Evolutionary conservation across 2,797 vertebrate genomes (phyloP).

Genomic region (Periophthalmus magnuspinnatus): DNA sequence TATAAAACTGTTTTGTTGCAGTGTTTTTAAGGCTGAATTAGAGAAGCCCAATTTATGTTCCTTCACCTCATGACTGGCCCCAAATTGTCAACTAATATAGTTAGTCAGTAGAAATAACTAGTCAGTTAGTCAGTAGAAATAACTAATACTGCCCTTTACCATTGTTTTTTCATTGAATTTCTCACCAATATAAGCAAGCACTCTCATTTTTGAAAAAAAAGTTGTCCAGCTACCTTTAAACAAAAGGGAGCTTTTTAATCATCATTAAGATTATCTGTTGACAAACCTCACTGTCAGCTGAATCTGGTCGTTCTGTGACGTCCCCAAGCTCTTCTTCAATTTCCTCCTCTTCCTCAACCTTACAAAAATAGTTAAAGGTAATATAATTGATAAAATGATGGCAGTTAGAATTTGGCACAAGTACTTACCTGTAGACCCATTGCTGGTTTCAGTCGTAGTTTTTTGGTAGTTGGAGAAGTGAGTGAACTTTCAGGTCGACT

Average conservation of each 20-base stretch:
- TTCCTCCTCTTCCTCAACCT: slow-evolving; percentile 87
- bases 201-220: neutral
- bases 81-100: neutral
- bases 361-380: slow-evolving; percentile 7
- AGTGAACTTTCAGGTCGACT: slow-evolving; percentile 77
- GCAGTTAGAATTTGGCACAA: neutral
- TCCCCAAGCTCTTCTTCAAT: slow-evolving; percentile 85
- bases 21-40: neutral
- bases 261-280: neutral
- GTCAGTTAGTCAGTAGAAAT: neutral
- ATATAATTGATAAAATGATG: neutral
- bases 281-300: slow-evolving; percentile 79
- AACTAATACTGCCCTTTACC: too few species aligned
- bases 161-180: too few species aligned
- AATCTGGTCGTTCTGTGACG: slow-evolving; percentile 82
- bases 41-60: too few species aligned
- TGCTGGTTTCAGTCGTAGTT: slow-evolving; percentile 81
- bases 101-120: neutral
- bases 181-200: too few species aligned
- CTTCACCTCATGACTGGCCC: neutral
- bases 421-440: slow-evolving; percentile 61
- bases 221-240: too few species aligned
- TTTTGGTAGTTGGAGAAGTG: slow-evolving; percentile 83
- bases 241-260: too few species aligned
- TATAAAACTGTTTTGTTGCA: neutral